Evolutionary conservation across 2,113 vertebrate species (phyloP).

Genomic region (Sialia sialis): DNA sequence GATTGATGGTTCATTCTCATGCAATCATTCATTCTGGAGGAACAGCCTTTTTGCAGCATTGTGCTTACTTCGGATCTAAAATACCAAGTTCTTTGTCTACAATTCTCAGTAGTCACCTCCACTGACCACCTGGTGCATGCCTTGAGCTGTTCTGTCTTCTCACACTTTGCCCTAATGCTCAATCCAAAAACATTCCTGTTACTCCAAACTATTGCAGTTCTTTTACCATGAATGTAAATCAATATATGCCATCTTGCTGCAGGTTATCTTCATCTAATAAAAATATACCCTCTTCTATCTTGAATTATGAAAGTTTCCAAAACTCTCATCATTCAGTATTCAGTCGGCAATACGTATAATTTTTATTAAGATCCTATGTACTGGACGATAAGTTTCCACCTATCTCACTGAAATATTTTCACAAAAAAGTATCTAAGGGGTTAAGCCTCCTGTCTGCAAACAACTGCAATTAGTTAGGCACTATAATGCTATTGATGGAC

Average conservation of each 20-base stretch:
- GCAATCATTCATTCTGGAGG: not conserved
- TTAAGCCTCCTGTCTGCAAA: not conserved
- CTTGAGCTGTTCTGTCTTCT: not conserved
- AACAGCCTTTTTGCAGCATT: not conserved
- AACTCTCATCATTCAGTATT: not conserved
- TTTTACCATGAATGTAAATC: not conserved
- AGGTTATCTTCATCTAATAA: not conserved
- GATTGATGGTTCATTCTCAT: not conserved
- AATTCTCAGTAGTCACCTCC: not conserved
- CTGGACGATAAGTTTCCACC: not conserved
- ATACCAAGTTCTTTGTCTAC: not conserved
- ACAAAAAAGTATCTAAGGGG: not conserved
- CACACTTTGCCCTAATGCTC: not conserved
- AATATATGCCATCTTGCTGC: not conserved
- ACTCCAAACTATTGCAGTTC: not conserved
- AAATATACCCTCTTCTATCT: not conserved
- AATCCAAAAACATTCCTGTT: not conserved
- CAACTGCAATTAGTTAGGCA: not conserved
- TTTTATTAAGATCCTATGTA: not conserved
- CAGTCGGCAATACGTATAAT: not conserved
- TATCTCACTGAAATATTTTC: not conserved
- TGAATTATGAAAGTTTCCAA: not conserved
- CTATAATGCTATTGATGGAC: not conserved
- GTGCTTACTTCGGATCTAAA: not conserved
- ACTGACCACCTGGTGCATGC: not conserved